A percentile compares a stretch with the other conserved stretches of the same genome.
These are phyloP conservation scores for Microcebus murinus DNA, from an alignment of 2,113 vertebrate genomes.

Conservation along the genomic window DNA sequence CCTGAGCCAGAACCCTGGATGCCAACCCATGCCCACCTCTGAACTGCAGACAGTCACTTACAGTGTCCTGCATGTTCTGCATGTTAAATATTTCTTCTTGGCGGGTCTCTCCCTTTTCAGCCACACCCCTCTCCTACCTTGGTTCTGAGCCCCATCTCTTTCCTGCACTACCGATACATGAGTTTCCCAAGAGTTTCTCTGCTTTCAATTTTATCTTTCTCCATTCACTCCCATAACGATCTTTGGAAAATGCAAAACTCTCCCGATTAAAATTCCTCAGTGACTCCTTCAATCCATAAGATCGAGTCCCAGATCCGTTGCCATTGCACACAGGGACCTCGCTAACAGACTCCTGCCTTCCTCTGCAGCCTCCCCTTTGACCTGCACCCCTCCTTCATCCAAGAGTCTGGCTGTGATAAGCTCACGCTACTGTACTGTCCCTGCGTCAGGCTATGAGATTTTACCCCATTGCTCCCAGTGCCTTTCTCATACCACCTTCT, in stretches of 20 bases:
- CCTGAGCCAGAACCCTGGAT: background rate
- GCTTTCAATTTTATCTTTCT: background rate
- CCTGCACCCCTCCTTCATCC: background rate
- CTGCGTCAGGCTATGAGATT: background rate
- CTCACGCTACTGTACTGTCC: rapidly evolving
- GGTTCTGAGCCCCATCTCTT: background rate
- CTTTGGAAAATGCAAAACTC: constrained; percentile 2
- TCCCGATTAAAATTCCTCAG: background rate
- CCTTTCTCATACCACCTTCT: background rate
- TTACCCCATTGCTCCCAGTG: rapidly evolving
- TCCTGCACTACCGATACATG: too few relatives aligned
- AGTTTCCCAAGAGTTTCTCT: background rate
- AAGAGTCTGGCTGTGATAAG: background rate
- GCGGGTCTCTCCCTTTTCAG: background rate
- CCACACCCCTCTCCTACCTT: background rate
- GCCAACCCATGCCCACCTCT: background rate
- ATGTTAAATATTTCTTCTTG: background rate
- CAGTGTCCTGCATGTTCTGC: background rate
- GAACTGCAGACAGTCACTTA: background rate
- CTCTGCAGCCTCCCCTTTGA: background rate
- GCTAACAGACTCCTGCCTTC: background rate
- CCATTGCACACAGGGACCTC: background rate
- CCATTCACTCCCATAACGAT: background rate
- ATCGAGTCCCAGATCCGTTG: background rate
- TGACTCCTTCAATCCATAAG: background rate